Evolutionary conservation across 2,888 invertebrate genomes (phyloP).

Genomic region (Physocephala rufipes): DNA sequence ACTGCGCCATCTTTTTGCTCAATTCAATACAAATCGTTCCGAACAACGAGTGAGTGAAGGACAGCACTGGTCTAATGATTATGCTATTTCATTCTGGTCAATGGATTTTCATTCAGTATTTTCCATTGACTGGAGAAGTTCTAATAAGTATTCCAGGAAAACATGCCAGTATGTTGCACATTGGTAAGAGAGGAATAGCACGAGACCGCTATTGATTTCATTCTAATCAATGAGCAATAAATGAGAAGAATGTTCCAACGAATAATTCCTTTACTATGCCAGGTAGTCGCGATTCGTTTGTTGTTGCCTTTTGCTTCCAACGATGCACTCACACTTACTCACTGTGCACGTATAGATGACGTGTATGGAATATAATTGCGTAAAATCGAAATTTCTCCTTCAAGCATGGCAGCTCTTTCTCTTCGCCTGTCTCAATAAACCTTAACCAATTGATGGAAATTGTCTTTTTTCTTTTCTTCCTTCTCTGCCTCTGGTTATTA

Average conservation of each 20-base stretch:
- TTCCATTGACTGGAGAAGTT: slow-evolving; percentile 23
- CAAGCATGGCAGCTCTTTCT: slow-evolving; percentile 31
- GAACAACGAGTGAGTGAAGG: slow-evolving; percentile 42
- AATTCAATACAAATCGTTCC: slow-evolving; percentile 1
- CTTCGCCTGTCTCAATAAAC: neutral
- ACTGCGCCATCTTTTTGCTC: slow-evolving; percentile 42
- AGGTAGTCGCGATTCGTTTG: neutral
- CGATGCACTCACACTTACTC: slow-evolving; percentile 4
- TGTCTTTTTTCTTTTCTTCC: too few species aligned
- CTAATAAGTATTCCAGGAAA: slow-evolving; percentile 29
- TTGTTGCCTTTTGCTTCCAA: neutral
- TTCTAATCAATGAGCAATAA: neutral
- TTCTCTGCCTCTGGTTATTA: too few species aligned
- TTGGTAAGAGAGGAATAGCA: neutral
- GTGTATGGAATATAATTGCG: neutral
- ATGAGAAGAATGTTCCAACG: neutral
- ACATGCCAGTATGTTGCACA: too few species aligned
- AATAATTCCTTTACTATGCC: neutral
- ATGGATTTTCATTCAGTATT: neutral
- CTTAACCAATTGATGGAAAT: slow-evolving; percentile 14
- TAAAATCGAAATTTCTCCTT: slow-evolving; percentile 14
- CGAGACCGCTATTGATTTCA: slow-evolving; percentile 1
- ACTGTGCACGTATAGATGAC: neutral
- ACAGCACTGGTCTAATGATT: slow-evolving; percentile 1
- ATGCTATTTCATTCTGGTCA: slow-evolving; percentile 21